phyloP scores from a whole-genome alignment of 1,140 invertebrate species.

The Adelges cooleyi region DNA sequence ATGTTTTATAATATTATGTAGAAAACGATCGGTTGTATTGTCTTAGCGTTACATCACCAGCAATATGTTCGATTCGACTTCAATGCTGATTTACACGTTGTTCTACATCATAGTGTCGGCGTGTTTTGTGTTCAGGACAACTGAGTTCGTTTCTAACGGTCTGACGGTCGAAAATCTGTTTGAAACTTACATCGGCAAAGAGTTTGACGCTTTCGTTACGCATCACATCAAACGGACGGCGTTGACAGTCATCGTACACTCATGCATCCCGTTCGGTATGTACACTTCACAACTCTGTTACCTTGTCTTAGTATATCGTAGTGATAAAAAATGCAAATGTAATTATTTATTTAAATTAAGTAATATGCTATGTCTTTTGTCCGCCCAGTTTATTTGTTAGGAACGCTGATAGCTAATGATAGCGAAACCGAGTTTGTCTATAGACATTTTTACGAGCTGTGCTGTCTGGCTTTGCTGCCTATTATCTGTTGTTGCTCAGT shows the following conservation, averaged over 20 bases:
- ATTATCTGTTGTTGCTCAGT: not conserved
- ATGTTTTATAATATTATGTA: too few species aligned
- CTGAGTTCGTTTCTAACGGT: conserved; percentile 60
- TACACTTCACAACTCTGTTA: conserved; percentile 32
- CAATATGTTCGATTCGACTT: conserved; percentile 18
- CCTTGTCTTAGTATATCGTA: too few species aligned
- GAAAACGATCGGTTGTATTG: too few species aligned
- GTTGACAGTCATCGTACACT: conserved; percentile 54
- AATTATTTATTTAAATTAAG: too few species aligned
- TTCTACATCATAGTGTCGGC: conserved; percentile 55
- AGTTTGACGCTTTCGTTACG: conserved; percentile 54
- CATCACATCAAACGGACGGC: conserved; percentile 59
- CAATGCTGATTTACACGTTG: conserved; percentile 43
- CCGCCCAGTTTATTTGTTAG: not conserved
- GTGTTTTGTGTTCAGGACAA: conserved; percentile 61
- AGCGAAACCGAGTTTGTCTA: not conserved
- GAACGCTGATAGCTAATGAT: not conserved
- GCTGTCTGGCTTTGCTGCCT: not conserved
- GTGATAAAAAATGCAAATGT: too few species aligned
- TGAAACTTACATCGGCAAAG: conserved; percentile 50
- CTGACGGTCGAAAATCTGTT: conserved; percentile 59
- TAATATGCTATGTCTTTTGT: not conserved
- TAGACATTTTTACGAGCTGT: not conserved
- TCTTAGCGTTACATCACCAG: too few species aligned
- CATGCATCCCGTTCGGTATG: conserved; percentile 50